phyloP scores from a whole-genome alignment of 2,888 invertebrate species.

The Diploptera punctata region DNA sequence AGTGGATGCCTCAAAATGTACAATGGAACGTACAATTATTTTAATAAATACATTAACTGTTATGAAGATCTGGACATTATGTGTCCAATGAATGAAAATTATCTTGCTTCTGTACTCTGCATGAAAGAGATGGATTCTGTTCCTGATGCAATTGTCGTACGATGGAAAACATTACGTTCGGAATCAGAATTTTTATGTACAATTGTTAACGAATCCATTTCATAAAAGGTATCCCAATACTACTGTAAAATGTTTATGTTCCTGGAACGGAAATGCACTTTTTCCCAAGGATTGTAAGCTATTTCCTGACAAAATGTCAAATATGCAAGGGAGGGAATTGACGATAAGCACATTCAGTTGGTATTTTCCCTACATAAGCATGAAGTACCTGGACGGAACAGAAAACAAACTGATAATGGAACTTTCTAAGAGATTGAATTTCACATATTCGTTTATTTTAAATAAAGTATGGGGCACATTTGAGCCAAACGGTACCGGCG shows the following conservation, averaged over 20 bases:
- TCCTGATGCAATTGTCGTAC: not conserved
- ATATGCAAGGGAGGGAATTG: not conserved
- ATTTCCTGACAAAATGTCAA: not conserved
- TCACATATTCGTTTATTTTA: not conserved
- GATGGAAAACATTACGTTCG: not conserved
- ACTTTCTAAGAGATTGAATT: not conserved
- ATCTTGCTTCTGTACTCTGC: not conserved
- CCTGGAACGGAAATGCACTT: not conserved
- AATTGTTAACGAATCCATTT: not conserved
- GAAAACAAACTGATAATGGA: slow-evolving; percentile 5
- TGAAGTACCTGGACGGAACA: not conserved
- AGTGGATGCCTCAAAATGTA: no score
- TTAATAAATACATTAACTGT: no score
- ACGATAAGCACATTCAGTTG: not conserved
- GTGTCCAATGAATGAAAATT: no score
- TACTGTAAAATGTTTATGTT: not conserved
- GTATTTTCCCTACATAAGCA: not conserved
- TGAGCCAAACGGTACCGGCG: not conserved
- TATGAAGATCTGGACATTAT: no score
- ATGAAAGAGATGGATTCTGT: not conserved
- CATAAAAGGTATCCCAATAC: not conserved
- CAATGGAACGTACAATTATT: no score
- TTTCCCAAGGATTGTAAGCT: not conserved
- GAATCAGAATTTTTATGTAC: not conserved
- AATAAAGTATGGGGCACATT: not conserved